Base-by-base conservation (phyloP, 2,113 vertebrate genomes). In the Lethenteron camtschaticum region DNA sequence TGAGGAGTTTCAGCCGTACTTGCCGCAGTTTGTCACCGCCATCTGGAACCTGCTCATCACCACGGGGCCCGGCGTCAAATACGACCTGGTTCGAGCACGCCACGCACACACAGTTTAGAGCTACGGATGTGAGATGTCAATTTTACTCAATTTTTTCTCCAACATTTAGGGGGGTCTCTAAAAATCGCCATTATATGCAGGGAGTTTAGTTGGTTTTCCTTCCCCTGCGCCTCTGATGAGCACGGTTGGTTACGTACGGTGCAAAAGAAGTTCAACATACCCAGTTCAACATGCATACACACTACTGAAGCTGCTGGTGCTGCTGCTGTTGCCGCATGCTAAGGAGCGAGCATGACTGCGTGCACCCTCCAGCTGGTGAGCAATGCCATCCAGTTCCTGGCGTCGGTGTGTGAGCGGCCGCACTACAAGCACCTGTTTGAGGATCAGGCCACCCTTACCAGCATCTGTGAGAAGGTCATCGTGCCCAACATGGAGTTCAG, bases 401-500 rank as follows among this genome's bases (percentile, higher is more conserved):
- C 94, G 60, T 96, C 92, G 0, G 94, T 99, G 73, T 96, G 94
- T 60, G 94, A 96, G 79, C 85, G 92, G 76, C 90, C 89, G 4
- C 94, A 96, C 78, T 99, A 99, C 78, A 96, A 96, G 75, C 84
- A 92, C 76, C 82, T 99, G 9, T 99, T 99, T 83, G 92, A 99
- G 76, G 92, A 96, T 80, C 92, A 95, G 79, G 95, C 83, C 75
- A 95, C 84, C 0, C 75, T 99, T 76, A 99, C 94, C 41, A 95
- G 90, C 80, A 99, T 99, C 76, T 99, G 94, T 78, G 94, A 99
- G 79, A 99, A 99, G 76, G 94, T 99, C 77, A 90, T 99, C 78
- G 88, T 96, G 69, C 94, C 94, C 74, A 99, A 96, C 81, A 96
- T 96, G 94, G 92, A 99, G 81, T 99, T 96, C 76, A 87, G 94